Conservation (phyloP, 1,140 invertebrate genomes). For the Cyphomyrmex costatus region DNA sequence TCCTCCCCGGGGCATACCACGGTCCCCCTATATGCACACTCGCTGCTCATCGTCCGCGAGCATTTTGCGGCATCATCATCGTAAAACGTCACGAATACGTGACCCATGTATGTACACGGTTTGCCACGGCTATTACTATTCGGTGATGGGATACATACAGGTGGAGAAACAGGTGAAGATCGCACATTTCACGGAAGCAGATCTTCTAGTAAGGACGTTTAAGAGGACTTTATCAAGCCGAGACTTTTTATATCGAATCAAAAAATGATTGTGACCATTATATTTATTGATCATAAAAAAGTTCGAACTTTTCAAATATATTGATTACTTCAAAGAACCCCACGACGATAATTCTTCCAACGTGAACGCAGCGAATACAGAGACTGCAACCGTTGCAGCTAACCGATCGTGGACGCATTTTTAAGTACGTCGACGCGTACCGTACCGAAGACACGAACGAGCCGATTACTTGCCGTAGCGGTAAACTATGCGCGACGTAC, state of each 20-base stretch:
- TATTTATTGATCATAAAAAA: background rate
- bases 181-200: slow-evolving; percentile 26
- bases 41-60: slow-evolving; percentile 32
- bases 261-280: background rate
- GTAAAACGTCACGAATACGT: background rate
- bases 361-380: background rate
- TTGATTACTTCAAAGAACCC: background rate
- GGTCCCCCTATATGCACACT: background rate
- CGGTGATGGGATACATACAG: background rate
- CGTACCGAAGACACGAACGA: slow-evolving; percentile 6
- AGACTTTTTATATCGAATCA: background rate
- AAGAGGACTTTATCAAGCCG: background rate
- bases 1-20: background rate
- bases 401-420: slow-evolving; percentile 38
- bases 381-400: background rate
- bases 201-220: background rate
- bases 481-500: slow-evolving; percentile 56
- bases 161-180: slow-evolving; percentile 10
- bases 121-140: slow-evolving; percentile 61
- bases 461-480: slow-evolving; percentile 35
- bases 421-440: slow-evolving; percentile 17
- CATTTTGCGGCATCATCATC: slow-evolving; percentile 58
- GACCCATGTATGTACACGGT: background rate
- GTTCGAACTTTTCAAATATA: background rate
- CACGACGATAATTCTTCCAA: background rate